Percentiles rank a stretch among this genome's conserved stretches.
phyloP scores from a whole-genome alignment of 2,113 vertebrate species.

The Antechinus stuartii region DNA sequence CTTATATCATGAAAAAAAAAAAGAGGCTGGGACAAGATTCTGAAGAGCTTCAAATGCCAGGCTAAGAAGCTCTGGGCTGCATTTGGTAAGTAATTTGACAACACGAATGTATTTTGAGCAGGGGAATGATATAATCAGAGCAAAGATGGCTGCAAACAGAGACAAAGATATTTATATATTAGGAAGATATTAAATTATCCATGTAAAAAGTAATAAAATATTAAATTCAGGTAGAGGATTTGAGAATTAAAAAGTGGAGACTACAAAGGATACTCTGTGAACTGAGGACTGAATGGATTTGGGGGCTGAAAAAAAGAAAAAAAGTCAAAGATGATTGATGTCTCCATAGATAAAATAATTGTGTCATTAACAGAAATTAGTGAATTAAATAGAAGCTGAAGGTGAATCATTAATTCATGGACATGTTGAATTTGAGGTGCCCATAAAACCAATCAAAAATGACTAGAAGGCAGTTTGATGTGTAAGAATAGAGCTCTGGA shows the following conservation, averaged over 20 bases:
- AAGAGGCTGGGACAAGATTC: background rate
- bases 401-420: background rate
- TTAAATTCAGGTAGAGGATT: background rate
- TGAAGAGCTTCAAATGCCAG: background rate
- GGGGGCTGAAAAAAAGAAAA: background rate
- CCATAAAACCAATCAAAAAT: background rate
- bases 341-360: background rate
- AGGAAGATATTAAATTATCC: background rate
- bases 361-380: background rate
- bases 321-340: background rate
- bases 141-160: background rate
- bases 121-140: background rate
- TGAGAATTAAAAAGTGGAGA: background rate
- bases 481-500: background rate
- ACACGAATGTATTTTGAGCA: background rate
- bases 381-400: background rate
- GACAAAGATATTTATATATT: background rate
- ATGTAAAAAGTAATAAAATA: background rate
- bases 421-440: background rate
- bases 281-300: background rate
- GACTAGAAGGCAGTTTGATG: background rate
- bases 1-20: background rate
- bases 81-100: background rate
- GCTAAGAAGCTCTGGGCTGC: background rate
- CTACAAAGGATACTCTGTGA: background rate